Evolutionary conservation across 2,797 vertebrate genomes (phyloP).

Genomic region (Myotis pilosus): DNA sequence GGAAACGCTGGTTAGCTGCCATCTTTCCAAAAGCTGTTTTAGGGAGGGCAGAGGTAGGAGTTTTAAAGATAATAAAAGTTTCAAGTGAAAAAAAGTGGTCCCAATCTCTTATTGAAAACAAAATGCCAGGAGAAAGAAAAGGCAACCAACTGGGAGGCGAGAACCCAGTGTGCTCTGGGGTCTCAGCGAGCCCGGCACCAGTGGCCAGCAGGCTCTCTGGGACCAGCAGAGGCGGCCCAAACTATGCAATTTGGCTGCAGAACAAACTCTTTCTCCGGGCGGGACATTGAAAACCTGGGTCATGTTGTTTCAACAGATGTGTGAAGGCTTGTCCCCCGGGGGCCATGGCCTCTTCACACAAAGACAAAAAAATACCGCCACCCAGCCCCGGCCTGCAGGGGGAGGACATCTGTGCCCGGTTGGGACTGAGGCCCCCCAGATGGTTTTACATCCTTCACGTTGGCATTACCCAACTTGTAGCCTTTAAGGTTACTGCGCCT

Average conservation of each 20-base stretch:
- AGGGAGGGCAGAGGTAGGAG: fast-evolving
- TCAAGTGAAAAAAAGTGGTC: neutral
- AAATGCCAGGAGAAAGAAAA: neutral
- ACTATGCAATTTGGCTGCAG: neutral
- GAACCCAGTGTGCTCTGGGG: neutral
- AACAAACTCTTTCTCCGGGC: neutral
- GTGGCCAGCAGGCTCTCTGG: neutral
- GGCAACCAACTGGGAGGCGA: neutral
- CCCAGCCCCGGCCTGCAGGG: neutral
- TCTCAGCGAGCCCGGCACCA: neutral
- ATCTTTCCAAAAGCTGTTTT: neutral
- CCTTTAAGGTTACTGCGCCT: neutral
- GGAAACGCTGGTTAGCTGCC: fast-evolving
- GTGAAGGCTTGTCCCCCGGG: slow-evolving; percentile 36
- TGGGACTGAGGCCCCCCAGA: neutral
- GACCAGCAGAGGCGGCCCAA: neutral
- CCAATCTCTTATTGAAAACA: neutral
- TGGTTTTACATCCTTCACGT: neutral
- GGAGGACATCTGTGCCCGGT: neutral
- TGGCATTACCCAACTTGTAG: neutral
- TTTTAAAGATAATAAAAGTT: neutral
- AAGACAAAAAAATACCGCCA: fast-evolving
- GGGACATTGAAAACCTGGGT: neutral
- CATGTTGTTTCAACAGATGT: neutral
- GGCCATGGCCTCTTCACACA: neutral